Conservation (phyloP, 2,888 invertebrate species). For the Amiota mariae region DNA sequence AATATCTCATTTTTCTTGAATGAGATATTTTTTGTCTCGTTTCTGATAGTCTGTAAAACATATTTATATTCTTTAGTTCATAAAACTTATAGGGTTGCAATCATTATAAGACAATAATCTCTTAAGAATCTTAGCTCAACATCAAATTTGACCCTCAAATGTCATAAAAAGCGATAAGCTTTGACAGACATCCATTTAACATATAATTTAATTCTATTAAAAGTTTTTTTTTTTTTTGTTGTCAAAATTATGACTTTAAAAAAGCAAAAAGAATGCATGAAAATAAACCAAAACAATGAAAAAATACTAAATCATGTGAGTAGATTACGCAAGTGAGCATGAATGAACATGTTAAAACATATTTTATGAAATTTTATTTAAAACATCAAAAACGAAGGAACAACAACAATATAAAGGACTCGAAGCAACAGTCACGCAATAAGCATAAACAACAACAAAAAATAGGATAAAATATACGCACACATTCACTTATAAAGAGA, state of each 20-base stretch:
- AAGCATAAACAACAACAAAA: background rate
- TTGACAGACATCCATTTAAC: no score
- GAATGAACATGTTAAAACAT: conserved; percentile 2
- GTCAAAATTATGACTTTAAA: background rate
- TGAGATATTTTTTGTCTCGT: no score
- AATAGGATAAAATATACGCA: background rate
- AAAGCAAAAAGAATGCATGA: background rate
- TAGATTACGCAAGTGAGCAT: conserved; percentile 3
- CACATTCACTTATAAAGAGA: background rate
- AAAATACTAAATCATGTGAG: background rate
- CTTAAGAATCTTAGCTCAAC: background rate
- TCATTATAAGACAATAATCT: no score
- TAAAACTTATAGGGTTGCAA: no score
- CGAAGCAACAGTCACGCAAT: conserved; percentile 22
- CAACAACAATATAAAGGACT: background rate
- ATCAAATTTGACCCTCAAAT: background rate
- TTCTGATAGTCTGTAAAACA: no score
- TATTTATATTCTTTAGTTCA: no score
- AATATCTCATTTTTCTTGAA: no score
- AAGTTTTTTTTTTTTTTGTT: no score
- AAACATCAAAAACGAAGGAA: background rate
- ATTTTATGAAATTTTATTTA: conserved; percentile 20
- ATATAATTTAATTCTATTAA: no score
- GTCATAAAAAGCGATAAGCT: background rate
- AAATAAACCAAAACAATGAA: conserved; percentile 3